These are phyloP conservation scores for Bubo scandiacus DNA, from an alignment of 2,113 vertebrate species.

Conservation along the genomic window DNA sequence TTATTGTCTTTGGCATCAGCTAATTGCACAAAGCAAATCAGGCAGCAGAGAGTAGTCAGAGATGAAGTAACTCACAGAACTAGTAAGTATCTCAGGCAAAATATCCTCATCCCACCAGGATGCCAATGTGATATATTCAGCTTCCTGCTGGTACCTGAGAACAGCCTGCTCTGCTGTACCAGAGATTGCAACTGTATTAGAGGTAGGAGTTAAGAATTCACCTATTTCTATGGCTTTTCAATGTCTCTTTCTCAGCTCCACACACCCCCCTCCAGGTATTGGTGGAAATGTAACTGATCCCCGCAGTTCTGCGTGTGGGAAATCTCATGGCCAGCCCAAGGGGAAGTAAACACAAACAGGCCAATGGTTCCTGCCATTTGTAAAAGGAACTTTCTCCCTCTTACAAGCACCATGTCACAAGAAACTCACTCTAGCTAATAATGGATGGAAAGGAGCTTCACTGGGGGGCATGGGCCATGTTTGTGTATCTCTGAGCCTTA, in stretches of 20 bases:
- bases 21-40: not conserved
- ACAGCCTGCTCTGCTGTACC: not conserved
- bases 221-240: not conserved
- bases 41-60: not conserved
- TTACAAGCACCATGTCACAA: accelerated
- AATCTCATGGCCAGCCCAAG: not conserved
- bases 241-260: not conserved
- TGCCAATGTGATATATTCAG: not conserved
- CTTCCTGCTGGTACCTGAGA: not conserved
- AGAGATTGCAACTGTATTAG: not conserved
- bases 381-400: not conserved
- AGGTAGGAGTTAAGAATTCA: not conserved
- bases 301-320: accelerated
- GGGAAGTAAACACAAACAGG: too few species aligned
- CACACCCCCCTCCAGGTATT: not conserved
- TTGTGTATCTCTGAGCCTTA: not conserved
- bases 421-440: not conserved
- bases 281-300: too few species aligned
- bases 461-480: not conserved
- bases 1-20: not conserved
- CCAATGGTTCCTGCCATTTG: too few species aligned
- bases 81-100: not conserved
- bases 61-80: accelerated
- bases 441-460: not conserved
- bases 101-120: not conserved